Evolutionary conservation across 2,888 invertebrate genomes (phyloP), one percentile per base, ranked within the genome.

Genomic region (Malachius bipustulatus): DNA sequence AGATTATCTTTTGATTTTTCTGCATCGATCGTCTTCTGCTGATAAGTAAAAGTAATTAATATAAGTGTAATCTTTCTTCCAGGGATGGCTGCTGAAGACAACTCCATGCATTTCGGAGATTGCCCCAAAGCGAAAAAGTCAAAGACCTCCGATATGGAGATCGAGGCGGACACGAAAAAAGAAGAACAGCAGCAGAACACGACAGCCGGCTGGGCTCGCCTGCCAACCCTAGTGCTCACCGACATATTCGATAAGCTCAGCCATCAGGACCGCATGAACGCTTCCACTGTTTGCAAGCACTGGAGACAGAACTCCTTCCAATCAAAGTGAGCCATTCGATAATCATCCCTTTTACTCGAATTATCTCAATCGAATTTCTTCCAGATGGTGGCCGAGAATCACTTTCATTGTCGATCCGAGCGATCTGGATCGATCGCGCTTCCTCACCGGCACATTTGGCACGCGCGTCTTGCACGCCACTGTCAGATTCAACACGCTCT

Each of bases 41-140:
- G n/a, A n/a, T n/a, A n/a, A n/a, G n/a, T n/a, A n/a, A n/a, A n/a
- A n/a, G n/a, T n/a, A n/a, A n/a, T n/a, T n/a, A n/a, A n/a, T n/a
- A n/a, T n/a, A 19, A 19, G 6, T 19, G 24, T 19, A 31, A 32
- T 9, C 37, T 35, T 37, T 39, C 26, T 49, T 49, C 6, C 35
- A 58, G 57, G 48, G 45, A 60, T 59, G 57, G 55, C 51, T n/a
- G n/a, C n/a, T 43, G 54, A 56, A 46, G 56, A 58, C 45, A 54
- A 49, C 43, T 52, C 51, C 36, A 50, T 52, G 39, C 51, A 52
- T 44, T 53, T 55, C 36, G 53, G 52, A 34, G 55, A 54, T 41
- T 61, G 58, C 49, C 56, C 61, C 38, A 57, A 52, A 48, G 54
- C 59, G 32, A 64, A 64, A 46, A 60, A 60, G 49, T 57, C 59